Conservation (phyloP, 2,113 vertebrate species). For the Miniopterus natalensis region DNA sequence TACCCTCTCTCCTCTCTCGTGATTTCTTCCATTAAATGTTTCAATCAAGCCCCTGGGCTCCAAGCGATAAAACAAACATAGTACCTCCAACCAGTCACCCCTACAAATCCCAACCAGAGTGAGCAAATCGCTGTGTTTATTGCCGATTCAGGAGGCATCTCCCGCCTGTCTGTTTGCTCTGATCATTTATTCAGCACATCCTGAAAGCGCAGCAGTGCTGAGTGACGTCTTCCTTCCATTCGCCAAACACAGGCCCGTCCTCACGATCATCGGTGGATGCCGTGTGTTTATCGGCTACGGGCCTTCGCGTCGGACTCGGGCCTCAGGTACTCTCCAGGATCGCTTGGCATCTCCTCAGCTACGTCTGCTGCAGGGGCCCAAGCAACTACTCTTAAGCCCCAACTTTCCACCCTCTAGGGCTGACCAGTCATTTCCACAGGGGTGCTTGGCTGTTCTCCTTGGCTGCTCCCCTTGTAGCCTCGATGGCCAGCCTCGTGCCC, state of each 20-base stretch:
- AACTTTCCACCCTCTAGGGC: background rate
- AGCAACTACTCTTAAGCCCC: background rate
- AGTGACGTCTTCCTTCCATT: background rate
- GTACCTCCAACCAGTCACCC: background rate
- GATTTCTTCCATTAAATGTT: constrained; percentile 25
- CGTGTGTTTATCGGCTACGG: background rate
- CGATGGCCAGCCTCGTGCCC: background rate
- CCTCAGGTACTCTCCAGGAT: background rate
- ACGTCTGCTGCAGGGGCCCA: background rate
- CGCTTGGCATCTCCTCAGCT: background rate
- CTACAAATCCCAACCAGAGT: background rate
- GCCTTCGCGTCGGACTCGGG: background rate
- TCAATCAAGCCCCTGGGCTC: background rate
- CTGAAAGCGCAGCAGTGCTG: background rate
- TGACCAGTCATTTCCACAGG: background rate
- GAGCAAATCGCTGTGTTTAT: background rate
- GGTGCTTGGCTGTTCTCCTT: too few relatives aligned
- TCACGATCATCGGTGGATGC: background rate
- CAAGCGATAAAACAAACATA: background rate
- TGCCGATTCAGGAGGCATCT: constrained; percentile 4
- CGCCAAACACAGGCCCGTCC: background rate
- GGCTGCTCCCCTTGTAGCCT: rapidly evolving
- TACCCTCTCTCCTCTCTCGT: background rate
- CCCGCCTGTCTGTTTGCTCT: background rate
- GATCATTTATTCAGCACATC: background rate